These are phyloP conservation scores for Schizothorax lantsangensis DNA, from an alignment of 2,797 vertebrate genomes.

Conservation along the genomic window DNA sequence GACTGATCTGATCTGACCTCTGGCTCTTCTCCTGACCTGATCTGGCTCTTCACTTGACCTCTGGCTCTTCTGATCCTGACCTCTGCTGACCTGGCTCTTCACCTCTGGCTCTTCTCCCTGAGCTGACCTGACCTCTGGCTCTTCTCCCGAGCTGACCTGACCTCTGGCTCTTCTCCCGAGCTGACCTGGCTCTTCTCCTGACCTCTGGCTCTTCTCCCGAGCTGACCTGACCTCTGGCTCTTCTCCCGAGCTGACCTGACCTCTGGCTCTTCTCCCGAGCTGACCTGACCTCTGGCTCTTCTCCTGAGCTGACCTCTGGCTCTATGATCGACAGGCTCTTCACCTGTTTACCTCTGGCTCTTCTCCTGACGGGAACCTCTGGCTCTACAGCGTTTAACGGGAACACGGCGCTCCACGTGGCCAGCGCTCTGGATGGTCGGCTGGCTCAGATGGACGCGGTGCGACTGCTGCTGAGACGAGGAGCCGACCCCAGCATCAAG, in stretches of 20 bases:
- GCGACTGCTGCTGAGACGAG: conserved; percentile 87
- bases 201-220: background rate
- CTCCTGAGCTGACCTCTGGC: too few relatives aligned
- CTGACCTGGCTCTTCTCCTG: too few relatives aligned
- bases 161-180: too few relatives aligned
- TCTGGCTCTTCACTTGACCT: background rate
- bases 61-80: too few relatives aligned
- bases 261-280: too few relatives aligned
- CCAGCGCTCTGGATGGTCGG: conserved; percentile 82
- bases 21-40: background rate
- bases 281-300: background rate
- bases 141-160: background rate
- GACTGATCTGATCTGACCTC: too few relatives aligned
- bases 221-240: background rate
- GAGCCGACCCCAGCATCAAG: conserved; percentile 86
- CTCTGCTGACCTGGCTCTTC: too few relatives aligned
- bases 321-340: too few relatives aligned
- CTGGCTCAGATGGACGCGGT: conserved; percentile 81
- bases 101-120: too few relatives aligned
- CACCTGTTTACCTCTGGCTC: too few relatives aligned
- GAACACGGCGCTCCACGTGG: conserved; percentile 91
- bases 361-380: background rate
- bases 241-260: background rate
- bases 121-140: too few relatives aligned
- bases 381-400: conserved; percentile 65